phyloP scores from a whole-genome alignment of 2,113 vertebrate species.

The Cygnus atratus region DNA sequence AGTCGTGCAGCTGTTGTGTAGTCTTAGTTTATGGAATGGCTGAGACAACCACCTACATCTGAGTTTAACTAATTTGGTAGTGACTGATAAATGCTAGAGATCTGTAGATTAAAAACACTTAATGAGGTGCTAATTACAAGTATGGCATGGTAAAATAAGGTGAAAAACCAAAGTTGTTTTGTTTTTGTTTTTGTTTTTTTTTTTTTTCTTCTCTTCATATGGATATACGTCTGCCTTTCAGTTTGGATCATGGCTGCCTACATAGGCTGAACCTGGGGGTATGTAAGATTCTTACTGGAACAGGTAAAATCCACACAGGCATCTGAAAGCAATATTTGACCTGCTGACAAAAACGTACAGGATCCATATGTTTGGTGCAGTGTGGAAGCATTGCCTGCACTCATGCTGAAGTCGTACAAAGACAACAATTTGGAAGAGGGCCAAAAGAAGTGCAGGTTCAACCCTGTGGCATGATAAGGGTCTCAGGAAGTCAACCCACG shows the following conservation, averaged over 20 bases:
- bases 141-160: neutral
- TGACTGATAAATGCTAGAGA: neutral
- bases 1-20: neutral
- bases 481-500: neutral
- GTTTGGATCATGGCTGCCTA: neutral
- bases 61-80: neutral
- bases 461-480: neutral
- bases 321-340: constrained; percentile 39
- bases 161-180: neutral
- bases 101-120: neutral
- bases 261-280: neutral
- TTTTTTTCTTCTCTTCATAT: neutral
- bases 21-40: neutral
- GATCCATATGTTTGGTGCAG: neutral
- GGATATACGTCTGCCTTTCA: neutral
- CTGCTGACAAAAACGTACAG: constrained; percentile 17
- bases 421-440: neutral
- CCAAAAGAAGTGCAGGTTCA: constrained; percentile 26
- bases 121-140: neutral
- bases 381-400: neutral
- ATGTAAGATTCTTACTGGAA: neutral
- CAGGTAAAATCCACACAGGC: neutral
- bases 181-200: too few species aligned
- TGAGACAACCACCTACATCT: neutral
- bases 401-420: neutral